Percentiles rank a stretch among this genome's conserved stretches.
These are phyloP conservation scores for Drosophila mayri DNA, from an alignment of 1,140 invertebrate species.

Conservation along the genomic window DNA sequence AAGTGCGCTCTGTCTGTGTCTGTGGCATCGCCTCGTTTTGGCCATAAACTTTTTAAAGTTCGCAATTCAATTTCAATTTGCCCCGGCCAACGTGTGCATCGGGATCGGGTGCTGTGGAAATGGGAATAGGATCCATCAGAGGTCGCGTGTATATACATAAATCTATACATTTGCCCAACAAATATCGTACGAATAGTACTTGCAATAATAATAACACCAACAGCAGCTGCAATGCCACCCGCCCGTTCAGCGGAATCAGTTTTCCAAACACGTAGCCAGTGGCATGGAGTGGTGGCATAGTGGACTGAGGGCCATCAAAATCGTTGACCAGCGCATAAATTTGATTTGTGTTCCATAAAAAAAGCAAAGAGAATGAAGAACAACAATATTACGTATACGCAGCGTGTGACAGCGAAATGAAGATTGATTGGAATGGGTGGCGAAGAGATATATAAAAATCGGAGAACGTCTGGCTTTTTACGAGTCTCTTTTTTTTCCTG, in stretches of 20 bases:
- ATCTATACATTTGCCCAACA: constrained; percentile 34
- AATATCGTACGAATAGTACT: constrained; percentile 51
- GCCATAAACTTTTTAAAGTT: constrained; percentile 80
- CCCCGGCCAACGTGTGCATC: constrained; percentile 29
- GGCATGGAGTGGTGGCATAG: constrained; percentile 4
- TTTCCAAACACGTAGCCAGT: constrained; percentile 71
- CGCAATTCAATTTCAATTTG: constrained; percentile 82
- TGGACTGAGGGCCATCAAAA: constrained; percentile 53
- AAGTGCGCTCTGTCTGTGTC: constrained; percentile 39
- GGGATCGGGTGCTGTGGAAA: constrained; percentile 35
- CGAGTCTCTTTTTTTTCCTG: constrained; percentile 1
- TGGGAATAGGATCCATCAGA: constrained; percentile 38
- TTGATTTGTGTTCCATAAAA: constrained; percentile 81
- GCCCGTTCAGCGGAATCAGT: constrained; percentile 53
- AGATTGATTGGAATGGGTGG: constrained; percentile 26
- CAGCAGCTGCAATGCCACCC: constrained; percentile 19
- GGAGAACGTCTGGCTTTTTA: constrained; percentile 33
- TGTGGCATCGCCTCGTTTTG: constrained; percentile 49
- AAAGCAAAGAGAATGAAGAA: constrained; percentile 10
- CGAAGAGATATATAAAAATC: constrained; percentile 3
- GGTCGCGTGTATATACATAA: constrained; percentile 34
- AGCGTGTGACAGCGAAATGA: constrained; percentile 48
- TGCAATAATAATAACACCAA: constrained; percentile 51
- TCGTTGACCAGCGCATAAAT: constrained; percentile 76
- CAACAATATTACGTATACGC: constrained; percentile 55